phyloP scores from a whole-genome alignment of 2,113 vertebrate species.

The Callopanchax toddi region DNA sequence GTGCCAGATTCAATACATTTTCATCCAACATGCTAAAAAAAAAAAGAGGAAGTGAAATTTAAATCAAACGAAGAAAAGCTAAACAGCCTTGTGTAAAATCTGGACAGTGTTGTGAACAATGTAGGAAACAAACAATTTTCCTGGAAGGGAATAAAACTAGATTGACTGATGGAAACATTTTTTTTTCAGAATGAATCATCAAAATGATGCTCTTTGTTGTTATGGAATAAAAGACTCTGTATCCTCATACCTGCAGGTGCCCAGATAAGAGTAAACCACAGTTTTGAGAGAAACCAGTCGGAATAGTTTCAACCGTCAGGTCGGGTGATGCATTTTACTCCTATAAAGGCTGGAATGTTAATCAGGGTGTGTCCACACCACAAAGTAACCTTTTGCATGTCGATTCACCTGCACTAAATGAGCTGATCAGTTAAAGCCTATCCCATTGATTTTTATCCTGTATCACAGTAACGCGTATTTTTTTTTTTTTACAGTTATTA shows the following conservation, averaged over 20 bases:
- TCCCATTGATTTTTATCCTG: not conserved
- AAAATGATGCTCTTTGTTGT: not conserved
- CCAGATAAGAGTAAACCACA: not conserved
- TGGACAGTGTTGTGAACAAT: too few species aligned
- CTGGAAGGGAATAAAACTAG: not conserved
- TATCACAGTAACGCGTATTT: not conserved
- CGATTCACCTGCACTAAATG: not conserved
- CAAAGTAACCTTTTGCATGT: fast-evolving
- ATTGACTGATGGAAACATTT: not conserved
- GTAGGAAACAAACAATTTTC: not conserved
- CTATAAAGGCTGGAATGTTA: not conserved
- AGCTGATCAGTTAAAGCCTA: too few species aligned
- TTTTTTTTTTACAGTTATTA: conserved; percentile 33
- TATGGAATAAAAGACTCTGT: not conserved
- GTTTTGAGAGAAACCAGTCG: not conserved
- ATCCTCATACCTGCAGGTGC: conserved; percentile 49
- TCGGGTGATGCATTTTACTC: not conserved
- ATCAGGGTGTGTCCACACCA: not conserved
- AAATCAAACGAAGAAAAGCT: not conserved
- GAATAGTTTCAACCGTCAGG: conserved; percentile 1
- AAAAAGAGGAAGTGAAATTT: not conserved
- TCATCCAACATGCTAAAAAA: not conserved
- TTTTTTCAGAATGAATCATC: not conserved
- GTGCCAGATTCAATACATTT: not conserved
- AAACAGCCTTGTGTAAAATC: too few species aligned